Base-by-base conservation (phyloP, 2,113 vertebrate species). In the Arizona elegans region DNA sequence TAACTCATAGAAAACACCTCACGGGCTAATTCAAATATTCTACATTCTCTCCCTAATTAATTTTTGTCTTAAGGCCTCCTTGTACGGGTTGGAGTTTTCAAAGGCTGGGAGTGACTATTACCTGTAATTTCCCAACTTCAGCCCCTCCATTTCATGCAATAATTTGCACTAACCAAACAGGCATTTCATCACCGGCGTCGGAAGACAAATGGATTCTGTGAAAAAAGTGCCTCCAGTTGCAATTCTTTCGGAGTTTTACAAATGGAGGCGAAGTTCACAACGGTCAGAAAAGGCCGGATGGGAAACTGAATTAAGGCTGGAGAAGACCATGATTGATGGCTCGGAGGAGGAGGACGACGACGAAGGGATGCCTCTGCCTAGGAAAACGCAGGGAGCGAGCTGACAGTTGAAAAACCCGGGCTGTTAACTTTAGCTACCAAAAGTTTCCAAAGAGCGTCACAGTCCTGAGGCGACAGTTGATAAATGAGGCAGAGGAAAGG, bases 1-100 rank as follows among this genome's bases (percentile, higher is more conserved):
- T 86, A 86, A 89, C n/a, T 86, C 17, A n/a, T 56, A 70, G 90
- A 92, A 92, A 90, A 92, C 88, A 90, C 19, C 87, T 21, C 52
- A n/a, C 3, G 17, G 6, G 11, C n/a, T 53, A 6, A 54, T 43
- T 90, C 92, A 59, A 43, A 62, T 43, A 15, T 86, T 59, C 92
- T 33, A n/a, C 33, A 38, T 8, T 81, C 15, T 38, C 24, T 38
- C 24, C 59, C 26, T 62, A 62, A 62, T 62, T 81, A 70, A 19
- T 81, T n/a, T 6, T 52, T 52, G 53, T 54, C 26, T 87, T 11
- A 59, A 56, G 59, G 86, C 21, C 29, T 19, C 12, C 21, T 43
- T 75, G 86, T 24, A 3, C 13, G 1, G 75, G 24, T 65, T 53
- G 21, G n/a, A 17, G 59, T 54, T 92, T 70, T 70, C 33, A 54